Conservation (phyloP, 1,140 invertebrate species). For the Globodera ellingtonae region DNA sequence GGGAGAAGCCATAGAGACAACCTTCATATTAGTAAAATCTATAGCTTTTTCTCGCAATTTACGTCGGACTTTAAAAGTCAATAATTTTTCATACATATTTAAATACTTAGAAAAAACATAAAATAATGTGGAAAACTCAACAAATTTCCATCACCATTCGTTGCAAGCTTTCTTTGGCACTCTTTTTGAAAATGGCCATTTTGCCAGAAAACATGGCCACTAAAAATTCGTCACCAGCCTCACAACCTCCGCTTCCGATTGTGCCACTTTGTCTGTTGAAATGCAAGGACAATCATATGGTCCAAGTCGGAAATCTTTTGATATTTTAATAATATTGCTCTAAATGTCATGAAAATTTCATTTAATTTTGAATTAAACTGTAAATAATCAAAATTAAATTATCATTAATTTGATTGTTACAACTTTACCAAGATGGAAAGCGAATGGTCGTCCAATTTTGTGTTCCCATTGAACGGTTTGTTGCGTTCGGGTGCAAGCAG, state of each 20-base stretch:
- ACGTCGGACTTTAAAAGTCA: too few relatives aligned
- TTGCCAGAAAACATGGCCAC: background rate
- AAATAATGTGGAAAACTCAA: background rate
- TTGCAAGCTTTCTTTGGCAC: background rate
- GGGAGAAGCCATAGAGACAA: too few relatives aligned
- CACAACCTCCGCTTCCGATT: background rate
- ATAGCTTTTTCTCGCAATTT: too few relatives aligned
- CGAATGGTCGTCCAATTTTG: constrained; percentile 18
- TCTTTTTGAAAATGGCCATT: background rate
- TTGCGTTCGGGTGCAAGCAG: constrained; percentile 17
- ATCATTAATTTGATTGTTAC: constrained; percentile 1
- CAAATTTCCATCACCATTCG: background rate
- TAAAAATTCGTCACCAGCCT: background rate
- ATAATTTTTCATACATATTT: background rate
- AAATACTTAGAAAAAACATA: background rate
- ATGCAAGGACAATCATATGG: constrained; percentile 30
- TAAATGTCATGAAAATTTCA: background rate
- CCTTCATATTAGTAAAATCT: too few relatives aligned
- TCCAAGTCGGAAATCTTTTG: background rate
- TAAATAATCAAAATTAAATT: background rate
- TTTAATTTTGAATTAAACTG: background rate
- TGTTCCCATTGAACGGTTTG: constrained; percentile 15
- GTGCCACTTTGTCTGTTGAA: constrained; percentile 26
- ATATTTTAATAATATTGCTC: too few relatives aligned
- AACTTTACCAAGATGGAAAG: constrained; percentile 17